These are phyloP conservation scores for Lepidocyrtoides sp. DNA, from an alignment of 2,888 invertebrate genomes.

Conservation along the genomic window DNA sequence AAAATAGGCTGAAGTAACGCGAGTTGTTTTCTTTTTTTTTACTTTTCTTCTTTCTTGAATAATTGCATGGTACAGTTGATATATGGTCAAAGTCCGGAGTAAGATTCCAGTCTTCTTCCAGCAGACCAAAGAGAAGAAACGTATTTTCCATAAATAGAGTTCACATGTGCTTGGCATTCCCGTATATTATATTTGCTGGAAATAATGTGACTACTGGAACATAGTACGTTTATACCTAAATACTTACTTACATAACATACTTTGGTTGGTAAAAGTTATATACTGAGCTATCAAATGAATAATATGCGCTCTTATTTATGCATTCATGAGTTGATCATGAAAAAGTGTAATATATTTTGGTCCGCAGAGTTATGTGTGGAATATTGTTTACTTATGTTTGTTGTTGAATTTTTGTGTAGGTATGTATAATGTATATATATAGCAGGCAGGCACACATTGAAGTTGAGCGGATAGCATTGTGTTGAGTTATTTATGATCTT, in stretches of 20 bases:
- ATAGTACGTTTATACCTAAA: background rate
- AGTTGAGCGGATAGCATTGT: conserved; percentile 63
- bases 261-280: conserved; percentile 16
- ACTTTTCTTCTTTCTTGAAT: conserved; percentile 35
- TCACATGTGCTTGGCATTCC: background rate
- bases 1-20: background rate
- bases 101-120: too few species aligned
- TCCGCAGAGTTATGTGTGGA: conserved; percentile 13
- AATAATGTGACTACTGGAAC: too few species aligned
- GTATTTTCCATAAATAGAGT: background rate
- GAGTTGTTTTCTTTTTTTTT: background rate
- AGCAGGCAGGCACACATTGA: background rate
- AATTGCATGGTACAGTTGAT: conserved; percentile 42
- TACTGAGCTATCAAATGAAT: background rate
- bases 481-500: conserved; percentile 83
- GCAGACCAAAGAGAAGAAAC: background rate
- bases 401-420: conserved; percentile 8
- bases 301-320: conserved; percentile 60
- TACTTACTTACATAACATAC: too few species aligned
- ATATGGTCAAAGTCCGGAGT: conserved; percentile 10
- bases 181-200: background rate
- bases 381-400: background rate
- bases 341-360: conserved; percentile 7
- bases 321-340: conserved; percentile 66
- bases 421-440: too few species aligned